Evolutionary conservation across 2,113 vertebrate genomes (phyloP).

Genomic region (Vicugna pacos): DNA sequence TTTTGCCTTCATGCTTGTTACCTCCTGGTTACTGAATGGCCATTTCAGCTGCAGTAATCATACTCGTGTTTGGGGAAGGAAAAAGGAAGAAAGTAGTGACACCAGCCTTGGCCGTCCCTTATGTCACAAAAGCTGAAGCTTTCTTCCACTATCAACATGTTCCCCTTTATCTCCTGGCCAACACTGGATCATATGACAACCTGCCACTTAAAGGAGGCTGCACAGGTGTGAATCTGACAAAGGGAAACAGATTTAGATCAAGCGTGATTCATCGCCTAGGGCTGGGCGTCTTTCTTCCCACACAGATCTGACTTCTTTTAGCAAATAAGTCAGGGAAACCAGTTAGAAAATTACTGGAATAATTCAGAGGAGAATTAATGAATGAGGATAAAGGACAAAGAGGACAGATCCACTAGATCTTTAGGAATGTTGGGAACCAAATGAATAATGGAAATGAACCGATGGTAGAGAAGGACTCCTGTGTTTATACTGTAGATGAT

Average conservation of each 20-base stretch:
- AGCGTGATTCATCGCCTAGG: not conserved
- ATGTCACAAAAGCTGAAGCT: not conserved
- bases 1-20: not conserved
- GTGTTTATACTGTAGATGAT: no score
- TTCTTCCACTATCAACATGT: not conserved
- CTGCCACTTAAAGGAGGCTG: not conserved
- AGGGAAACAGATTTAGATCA: not conserved
- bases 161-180: not conserved
- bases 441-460: not conserved
- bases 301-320: not conserved
- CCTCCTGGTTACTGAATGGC: not conserved
- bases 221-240: not conserved
- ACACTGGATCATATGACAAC: not conserved
- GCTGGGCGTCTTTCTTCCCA: not conserved
- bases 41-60: not conserved
- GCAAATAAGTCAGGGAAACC: not conserved
- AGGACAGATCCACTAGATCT: not conserved
- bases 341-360: not conserved
- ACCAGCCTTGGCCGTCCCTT: not conserved
- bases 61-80: not conserved
- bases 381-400: not conserved
- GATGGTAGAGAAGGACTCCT: not conserved
- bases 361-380: not conserved
- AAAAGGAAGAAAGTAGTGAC: not conserved
- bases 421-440: not conserved